Base-by-base conservation (phyloP, 2,113 vertebrate species). In the Indicator maculatus region DNA sequence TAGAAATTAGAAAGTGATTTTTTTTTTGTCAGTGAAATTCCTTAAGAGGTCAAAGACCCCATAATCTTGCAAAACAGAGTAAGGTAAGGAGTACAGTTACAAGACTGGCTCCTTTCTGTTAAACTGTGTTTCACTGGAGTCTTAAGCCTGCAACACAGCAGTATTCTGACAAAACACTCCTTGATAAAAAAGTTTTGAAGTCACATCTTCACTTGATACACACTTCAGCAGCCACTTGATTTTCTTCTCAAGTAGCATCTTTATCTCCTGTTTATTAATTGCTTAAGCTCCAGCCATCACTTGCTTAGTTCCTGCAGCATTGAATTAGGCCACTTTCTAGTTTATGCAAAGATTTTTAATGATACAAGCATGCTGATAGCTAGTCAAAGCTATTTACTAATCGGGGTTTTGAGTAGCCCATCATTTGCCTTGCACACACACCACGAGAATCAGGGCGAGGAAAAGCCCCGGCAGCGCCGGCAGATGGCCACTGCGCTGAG, bases 371-470 rank as follows among this genome's bases (percentile, higher is more conserved):
- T 12, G 11, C 31, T 73, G 58, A 79, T 76, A 24, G 17, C 6
- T 38, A 33, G 19, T 55, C 72, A 88, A 58, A 84, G 26, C 50
- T 30, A 45, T 31, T 56, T 56, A 41, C 6, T 20, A 24, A 24
- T 8, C 20, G 8, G 0, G n/a, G 8, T 16, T 27, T 0, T 1
- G 7, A 82, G 18, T 33, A 77, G 6, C 4, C 1, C 19, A 9
- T 41, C 1, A 44, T 47, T 81, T 66, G 10, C 70, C 71, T 71
- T 91, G 8, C 38, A 56, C 3, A 9, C 5, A 13, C 11, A 8
- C 5, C 10, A 67, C 1, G 12, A 72, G 39, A 8, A 79, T 26
- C 23, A 26, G 50, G 50, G 12, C 50, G 24, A 23, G 23, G 50
- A 24, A 24, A 9, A 23, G 50, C 11, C 6, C 50, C 23, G 23